These are phyloP conservation scores for Petrocephalus microphthalmus DNA, from an alignment of 2,113 vertebrate species.

Conservation along the genomic window DNA sequence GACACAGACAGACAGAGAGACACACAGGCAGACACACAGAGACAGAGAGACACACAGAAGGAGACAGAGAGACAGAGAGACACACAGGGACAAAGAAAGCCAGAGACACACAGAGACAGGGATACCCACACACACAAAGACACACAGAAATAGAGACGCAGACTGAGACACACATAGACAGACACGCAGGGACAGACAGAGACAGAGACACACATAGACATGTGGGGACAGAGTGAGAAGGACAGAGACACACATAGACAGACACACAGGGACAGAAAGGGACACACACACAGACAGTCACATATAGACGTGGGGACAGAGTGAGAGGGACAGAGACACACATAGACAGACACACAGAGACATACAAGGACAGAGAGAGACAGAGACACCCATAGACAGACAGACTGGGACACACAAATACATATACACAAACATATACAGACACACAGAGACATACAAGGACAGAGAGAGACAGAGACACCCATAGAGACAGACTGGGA, in stretches of 20 bases:
- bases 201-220: no score
- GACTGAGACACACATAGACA: background rate
- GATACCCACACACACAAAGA: background rate
- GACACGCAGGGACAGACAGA: background rate
- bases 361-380: background rate
- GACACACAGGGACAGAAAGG: no score
- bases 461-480: background rate
- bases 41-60: no score
- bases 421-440: background rate
- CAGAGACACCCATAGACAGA: background rate
- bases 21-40: background rate
- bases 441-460: background rate
- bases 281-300: no score
- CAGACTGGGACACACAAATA: no score
- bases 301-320: background rate
- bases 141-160: background rate
- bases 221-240: no score
- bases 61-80: background rate
- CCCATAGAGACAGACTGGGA: background rate
- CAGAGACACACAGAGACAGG: background rate
- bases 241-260: no score
- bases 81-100: background rate
- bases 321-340: no score
- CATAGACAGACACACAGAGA: background rate
- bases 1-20: background rate